phyloP scores from a whole-genome alignment of 1,140 invertebrate species.

The Homalodisca vitripennis region DNA sequence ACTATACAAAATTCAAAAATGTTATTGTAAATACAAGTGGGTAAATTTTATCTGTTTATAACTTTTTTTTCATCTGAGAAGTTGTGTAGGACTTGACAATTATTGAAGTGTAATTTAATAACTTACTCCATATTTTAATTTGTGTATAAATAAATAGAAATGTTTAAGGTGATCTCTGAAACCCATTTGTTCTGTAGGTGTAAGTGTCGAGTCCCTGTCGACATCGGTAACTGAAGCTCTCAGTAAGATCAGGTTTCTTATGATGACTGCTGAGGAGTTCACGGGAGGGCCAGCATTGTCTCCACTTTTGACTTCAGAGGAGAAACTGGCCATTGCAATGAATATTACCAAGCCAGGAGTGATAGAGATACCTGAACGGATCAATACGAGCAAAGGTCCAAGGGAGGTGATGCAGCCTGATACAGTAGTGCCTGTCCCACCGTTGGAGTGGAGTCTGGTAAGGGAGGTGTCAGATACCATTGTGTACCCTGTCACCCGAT shows the following conservation, averaged over 20 bases:
- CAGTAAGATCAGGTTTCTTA: conserved; percentile 72
- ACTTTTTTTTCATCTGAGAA: no score
- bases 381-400: neutral
- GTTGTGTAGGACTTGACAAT: no score
- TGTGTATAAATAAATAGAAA: no score
- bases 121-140: no score
- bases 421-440: neutral
- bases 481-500: conserved; percentile 21
- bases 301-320: conserved; percentile 65
- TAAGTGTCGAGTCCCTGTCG: neutral
- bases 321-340: conserved; percentile 78
- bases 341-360: conserved; percentile 66
- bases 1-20: no score
- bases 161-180: no score
- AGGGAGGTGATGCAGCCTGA: neutral
- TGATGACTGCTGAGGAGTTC: conserved; percentile 74
- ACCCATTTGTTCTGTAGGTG: no score
- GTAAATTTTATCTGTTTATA: no score
- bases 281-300: conserved; percentile 73
- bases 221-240: conserved; percentile 41
- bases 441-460: conserved; percentile 22
- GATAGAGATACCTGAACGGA: conserved; percentile 11
- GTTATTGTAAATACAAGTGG: no score
- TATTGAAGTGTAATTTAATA: no score
- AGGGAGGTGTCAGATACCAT: conserved; percentile 3